These are phyloP conservation scores for Deroplatys truncata DNA, from an alignment of 2,888 invertebrate genomes.

Conservation along the genomic window DNA sequence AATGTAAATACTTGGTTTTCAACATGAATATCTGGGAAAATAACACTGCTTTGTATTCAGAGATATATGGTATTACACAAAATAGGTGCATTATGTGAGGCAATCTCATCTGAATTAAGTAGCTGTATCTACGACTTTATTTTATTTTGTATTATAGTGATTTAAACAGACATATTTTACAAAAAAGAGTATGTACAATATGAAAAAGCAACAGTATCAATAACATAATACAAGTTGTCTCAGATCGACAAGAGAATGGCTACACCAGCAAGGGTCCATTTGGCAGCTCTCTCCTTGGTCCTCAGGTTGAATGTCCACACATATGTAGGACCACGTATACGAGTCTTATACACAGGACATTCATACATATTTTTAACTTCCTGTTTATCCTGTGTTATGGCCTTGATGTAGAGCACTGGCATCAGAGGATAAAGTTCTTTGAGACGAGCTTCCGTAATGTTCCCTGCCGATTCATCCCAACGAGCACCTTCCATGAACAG, in stretches of 20 bases:
- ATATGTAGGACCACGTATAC: constrained; percentile 82
- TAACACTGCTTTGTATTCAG: no score
- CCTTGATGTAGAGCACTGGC: constrained; percentile 86
- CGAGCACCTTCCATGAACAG: constrained; percentile 92
- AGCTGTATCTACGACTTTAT: no score
- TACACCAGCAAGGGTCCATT: constrained; percentile 92
- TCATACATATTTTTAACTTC: constrained; percentile 84
- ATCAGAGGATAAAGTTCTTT: constrained; percentile 88
- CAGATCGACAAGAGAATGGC: constrained; percentile 64
- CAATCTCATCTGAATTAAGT: no score
- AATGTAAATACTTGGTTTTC: no score
- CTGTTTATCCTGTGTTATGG: constrained; percentile 83
- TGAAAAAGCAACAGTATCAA: neutral
- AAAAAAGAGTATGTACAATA: neutral
- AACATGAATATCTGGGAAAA: no score
- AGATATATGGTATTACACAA: no score
- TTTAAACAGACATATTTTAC: neutral
- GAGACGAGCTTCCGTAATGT: constrained; percentile 76
- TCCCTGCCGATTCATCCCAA: constrained; percentile 77
- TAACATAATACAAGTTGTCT: neutral
- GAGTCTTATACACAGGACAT: constrained; percentile 91
- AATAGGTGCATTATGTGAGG: no score
- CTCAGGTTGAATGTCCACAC: constrained; percentile 95
- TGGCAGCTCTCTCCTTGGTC: constrained; percentile 80
- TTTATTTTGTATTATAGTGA: neutral